Evolutionary conservation across 2,888 invertebrate genomes (phyloP).

Genomic region (Drosophila basisetae): DNA sequence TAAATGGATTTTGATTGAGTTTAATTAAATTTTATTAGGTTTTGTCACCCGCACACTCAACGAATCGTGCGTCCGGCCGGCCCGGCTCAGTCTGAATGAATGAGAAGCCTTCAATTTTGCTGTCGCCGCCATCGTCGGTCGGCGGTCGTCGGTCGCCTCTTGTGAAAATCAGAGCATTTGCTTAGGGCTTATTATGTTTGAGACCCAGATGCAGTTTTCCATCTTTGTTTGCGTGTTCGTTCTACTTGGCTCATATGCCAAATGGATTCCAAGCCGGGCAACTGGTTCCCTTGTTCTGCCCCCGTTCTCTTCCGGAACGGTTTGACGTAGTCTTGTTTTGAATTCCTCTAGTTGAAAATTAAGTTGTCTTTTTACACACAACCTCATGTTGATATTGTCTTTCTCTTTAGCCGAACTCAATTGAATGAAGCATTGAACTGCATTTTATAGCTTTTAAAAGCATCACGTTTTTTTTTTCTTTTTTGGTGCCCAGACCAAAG

Average conservation of each 20-base stretch:
- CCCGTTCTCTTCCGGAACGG: not conserved
- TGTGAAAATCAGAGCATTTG: constrained; percentile 73
- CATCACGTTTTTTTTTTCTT: constrained; percentile 18
- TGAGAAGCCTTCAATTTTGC: constrained; percentile 28
- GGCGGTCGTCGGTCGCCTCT: not conserved
- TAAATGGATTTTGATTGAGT: constrained; percentile 85
- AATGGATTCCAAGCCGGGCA: constrained; percentile 43
- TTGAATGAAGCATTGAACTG: constrained; percentile 59
- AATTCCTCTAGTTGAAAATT: constrained; percentile 52
- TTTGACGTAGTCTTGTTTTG: constrained; percentile 61
- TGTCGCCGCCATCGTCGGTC: not conserved
- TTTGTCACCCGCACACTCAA: constrained; percentile 82
- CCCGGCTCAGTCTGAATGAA: not conserved
- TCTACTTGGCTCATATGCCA: constrained; percentile 42
- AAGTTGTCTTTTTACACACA: constrained; percentile 38
- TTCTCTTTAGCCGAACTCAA: constrained; percentile 25
- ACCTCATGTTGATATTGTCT: not conserved
- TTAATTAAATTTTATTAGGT: constrained; percentile 86
- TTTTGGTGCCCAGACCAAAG: constrained; percentile 13
- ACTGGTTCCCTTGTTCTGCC: not conserved
- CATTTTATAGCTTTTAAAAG: constrained; percentile 58
- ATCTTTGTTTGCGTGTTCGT: constrained; percentile 23
- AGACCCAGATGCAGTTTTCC: constrained; percentile 21
- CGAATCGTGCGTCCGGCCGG: constrained; percentile 66
- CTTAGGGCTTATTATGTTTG: constrained; percentile 61